Evolutionary conservation across 2,797 vertebrate species (phyloP).

Genomic region (Delichon dasypus): DNA sequence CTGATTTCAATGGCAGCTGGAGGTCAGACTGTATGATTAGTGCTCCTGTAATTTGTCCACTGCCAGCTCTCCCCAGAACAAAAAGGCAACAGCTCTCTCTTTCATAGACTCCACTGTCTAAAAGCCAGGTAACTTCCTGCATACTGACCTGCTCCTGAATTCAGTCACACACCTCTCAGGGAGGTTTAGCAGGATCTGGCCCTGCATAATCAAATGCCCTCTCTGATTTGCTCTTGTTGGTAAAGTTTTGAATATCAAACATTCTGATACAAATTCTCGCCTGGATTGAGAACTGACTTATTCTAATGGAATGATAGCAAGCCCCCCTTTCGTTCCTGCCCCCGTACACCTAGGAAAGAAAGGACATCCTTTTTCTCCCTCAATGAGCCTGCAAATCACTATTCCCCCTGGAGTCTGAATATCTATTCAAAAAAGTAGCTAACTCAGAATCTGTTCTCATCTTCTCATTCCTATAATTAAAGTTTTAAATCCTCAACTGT

Average conservation of each 20-base stretch:
- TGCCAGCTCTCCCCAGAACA: background rate
- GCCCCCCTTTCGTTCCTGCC: conserved; percentile 45
- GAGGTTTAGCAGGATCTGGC: background rate
- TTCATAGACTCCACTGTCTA: background rate
- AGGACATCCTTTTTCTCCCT: conserved; percentile 70
- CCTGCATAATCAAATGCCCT: background rate
- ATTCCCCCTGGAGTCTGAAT: conserved; percentile 70
- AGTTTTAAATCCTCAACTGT: conserved; percentile 70
- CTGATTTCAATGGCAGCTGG: conserved; percentile 13
- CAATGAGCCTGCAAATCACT: conserved; percentile 72
- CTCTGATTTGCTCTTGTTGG: conserved; percentile 47
- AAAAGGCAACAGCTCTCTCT: background rate
- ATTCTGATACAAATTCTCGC: conserved; percentile 61
- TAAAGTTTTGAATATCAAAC: conserved; percentile 62
- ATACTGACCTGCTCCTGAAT: conserved; percentile 38
- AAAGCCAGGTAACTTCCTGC: conserved; percentile 41
- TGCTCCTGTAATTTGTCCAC: background rate
- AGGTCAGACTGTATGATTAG: background rate
- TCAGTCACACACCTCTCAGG: background rate
- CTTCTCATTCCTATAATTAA: conserved; percentile 68
- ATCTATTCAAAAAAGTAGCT: conserved; percentile 70
- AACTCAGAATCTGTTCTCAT: conserved; percentile 70
- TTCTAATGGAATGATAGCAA: conserved; percentile 59
- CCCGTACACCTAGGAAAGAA: conserved; percentile 53
- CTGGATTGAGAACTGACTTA: conserved; percentile 63